Evolutionary conservation across 2,888 invertebrate species (phyloP).

Genomic region (Drosophila cognata): DNA sequence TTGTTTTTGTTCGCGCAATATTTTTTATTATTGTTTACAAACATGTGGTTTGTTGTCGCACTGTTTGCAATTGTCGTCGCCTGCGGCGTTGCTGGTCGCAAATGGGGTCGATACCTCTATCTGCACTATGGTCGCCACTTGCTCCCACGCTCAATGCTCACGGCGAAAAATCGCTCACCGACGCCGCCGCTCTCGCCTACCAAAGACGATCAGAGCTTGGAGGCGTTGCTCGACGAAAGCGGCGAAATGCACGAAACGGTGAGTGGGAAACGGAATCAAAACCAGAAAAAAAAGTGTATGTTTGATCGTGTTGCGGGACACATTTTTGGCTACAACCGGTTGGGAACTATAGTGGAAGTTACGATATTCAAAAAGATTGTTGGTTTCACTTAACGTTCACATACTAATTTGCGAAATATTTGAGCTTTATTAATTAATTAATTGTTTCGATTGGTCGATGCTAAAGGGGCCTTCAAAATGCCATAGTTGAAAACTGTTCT

Average conservation of each 20-base stretch:
- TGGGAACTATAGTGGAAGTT: neutral
- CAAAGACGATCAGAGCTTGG: constrained; percentile 83
- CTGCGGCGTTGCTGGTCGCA: constrained; percentile 78
- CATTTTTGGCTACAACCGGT: neutral
- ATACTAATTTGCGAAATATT: neutral
- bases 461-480: too few species aligned
- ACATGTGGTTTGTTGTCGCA: constrained; percentile 82
- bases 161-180: constrained; percentile 82
- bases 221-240: constrained; percentile 82
- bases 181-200: constrained; percentile 83
- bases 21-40: constrained; percentile 46
- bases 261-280: constrained; percentile 51
- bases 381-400: neutral
- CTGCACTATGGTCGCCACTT: constrained; percentile 82
- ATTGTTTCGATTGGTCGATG: neutral
- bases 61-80: constrained; percentile 68
- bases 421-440: neutral
- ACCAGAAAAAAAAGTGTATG: neutral
- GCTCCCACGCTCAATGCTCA: constrained; percentile 79
- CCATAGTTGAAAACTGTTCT: too few species aligned
- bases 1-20: neutral
- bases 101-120: constrained; percentile 83
- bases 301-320: neutral
- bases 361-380: neutral
- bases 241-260: constrained; percentile 85